Percentiles rank a stretch among this genome's conserved stretches.
Conservation (phyloP, 2,888 invertebrate genomes). For the Tiphia femorata region DNA sequence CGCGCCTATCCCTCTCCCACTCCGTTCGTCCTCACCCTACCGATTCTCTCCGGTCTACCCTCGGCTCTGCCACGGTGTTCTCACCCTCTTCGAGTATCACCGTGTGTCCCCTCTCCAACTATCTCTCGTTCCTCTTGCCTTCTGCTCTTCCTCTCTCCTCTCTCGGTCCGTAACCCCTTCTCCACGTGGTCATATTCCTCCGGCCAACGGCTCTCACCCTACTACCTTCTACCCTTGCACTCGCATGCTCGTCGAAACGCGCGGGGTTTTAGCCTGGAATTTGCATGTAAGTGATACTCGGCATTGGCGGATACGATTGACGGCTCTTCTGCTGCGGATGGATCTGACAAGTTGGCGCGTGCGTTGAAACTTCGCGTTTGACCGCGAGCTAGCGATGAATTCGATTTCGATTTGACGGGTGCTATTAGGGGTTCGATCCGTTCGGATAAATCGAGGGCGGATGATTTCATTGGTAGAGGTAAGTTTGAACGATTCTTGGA, state of each 20-base stretch:
- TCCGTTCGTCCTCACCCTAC: constrained; percentile 19
- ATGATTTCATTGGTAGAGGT: too few relatives aligned
- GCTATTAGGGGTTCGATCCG: too few relatives aligned
- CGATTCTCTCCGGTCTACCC: constrained; percentile 20
- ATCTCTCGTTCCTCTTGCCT: background rate
- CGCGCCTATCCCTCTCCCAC: constrained; percentile 61
- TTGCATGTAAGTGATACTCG: constrained; percentile 66
- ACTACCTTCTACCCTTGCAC: constrained; percentile 29
- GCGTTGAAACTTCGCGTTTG: background rate
- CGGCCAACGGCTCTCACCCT: constrained; percentile 22
- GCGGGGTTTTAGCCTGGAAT: constrained; percentile 59
- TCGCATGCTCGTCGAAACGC: constrained; percentile 53
- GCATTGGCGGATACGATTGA: constrained; percentile 61
- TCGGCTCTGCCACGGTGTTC: too few relatives aligned
- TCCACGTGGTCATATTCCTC: too few relatives aligned
- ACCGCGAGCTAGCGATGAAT: background rate
- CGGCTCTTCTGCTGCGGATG: constrained; percentile 50
- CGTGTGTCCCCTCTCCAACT: constrained; percentile 6
- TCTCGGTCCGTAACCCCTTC: constrained; percentile 30
- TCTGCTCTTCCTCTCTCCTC: constrained; percentile 20
- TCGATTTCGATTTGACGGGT: background rate
- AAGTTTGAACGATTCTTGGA: too few relatives aligned
- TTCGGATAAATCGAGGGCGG: too few relatives aligned
- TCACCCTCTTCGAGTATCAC: too few relatives aligned
- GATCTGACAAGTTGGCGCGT: constrained; percentile 49